Conservation (phyloP, 1,140 invertebrate genomes). For the Caenorhabditis briggsae region DNA sequence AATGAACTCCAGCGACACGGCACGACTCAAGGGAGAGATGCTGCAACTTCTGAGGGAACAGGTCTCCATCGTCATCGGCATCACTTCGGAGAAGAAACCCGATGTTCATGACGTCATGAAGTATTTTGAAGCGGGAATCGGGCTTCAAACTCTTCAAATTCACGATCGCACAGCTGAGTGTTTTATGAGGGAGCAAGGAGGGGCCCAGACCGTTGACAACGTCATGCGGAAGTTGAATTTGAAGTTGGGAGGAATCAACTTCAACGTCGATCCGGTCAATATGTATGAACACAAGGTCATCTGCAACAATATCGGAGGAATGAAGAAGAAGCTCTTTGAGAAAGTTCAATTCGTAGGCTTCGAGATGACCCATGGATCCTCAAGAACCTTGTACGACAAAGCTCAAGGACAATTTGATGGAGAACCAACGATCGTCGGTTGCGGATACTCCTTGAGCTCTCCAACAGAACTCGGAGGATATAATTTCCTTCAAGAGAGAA, state of each 20-base stretch:
- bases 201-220: not conserved
- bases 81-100: not conserved
- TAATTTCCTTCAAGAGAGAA: not conserved
- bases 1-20: not conserved
- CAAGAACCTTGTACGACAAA: not conserved
- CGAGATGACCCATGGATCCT: conserved; percentile 5
- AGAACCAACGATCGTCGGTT: not conserved
- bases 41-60: too few species aligned
- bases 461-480: conserved; percentile 8
- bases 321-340: not conserved
- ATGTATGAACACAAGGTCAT: not conserved
- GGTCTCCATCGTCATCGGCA: not conserved
- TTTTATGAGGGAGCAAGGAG: not conserved
- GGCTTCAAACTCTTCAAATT: conserved; percentile 12
- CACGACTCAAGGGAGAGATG: not conserved
- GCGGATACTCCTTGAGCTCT: not conserved
- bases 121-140: not conserved
- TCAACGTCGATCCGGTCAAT: not conserved
- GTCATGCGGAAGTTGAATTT: not conserved
- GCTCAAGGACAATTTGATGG: not conserved
- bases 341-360: not conserved
- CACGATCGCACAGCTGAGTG: not conserved
- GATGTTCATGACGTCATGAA: conserved; percentile 1
- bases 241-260: conserved; percentile 9
- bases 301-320: not conserved